Conservation (phyloP, 2,113 vertebrate species). For the Callipepla californica region DNA sequence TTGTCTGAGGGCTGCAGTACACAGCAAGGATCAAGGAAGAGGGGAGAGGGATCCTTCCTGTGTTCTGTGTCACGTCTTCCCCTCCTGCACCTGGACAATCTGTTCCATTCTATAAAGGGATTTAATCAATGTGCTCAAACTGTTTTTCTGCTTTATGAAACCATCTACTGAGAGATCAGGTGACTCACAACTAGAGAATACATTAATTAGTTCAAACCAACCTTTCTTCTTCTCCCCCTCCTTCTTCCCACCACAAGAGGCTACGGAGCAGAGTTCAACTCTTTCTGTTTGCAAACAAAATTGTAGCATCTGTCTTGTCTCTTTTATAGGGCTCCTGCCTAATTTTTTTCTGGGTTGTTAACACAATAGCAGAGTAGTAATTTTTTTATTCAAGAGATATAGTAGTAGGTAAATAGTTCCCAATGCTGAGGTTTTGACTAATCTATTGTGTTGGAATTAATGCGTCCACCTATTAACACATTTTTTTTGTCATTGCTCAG, state of each 20-base stretch:
- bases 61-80: fast-evolving
- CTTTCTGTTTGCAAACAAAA: slow-evolving; percentile 46
- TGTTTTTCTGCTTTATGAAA: slow-evolving; percentile 15
- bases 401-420: not conserved
- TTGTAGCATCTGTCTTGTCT: slow-evolving; percentile 15
- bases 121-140: not conserved
- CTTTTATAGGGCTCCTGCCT: not conserved
- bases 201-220: slow-evolving; percentile 26
- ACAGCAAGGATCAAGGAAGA: not conserved
- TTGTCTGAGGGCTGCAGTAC: not conserved
- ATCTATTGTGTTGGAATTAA: slow-evolving; percentile 48
- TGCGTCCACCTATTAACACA: slow-evolving; percentile 49
- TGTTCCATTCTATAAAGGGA: not conserved
- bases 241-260: not conserved
- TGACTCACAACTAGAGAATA: slow-evolving; percentile 27
- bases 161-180: not conserved
- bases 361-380: not conserved
- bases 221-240: not conserved
- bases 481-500: slow-evolving; percentile 20
- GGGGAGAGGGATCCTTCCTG: not conserved
- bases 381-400: not conserved
- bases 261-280: not conserved
- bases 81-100: not conserved
- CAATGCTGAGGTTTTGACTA: slow-evolving; percentile 44
- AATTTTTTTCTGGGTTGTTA: not conserved